These are phyloP conservation scores for Euplexia lucipara DNA, from an alignment of 2,888 invertebrate genomes.

Conservation along the genomic window DNA sequence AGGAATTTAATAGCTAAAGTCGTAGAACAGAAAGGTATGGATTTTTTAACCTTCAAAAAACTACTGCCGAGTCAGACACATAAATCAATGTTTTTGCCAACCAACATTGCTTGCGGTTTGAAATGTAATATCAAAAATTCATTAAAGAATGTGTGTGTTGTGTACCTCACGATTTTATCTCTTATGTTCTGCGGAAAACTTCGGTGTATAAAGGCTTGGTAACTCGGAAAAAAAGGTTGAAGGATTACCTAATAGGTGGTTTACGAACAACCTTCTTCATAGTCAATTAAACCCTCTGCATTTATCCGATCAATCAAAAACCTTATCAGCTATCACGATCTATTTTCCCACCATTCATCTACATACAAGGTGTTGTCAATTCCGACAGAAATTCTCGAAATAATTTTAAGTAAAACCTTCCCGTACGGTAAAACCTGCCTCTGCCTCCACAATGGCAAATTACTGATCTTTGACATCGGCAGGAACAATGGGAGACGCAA, in stretches of 20 bases:
- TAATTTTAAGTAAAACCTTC: conserved; percentile 19
- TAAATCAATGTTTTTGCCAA: conserved; percentile 72
- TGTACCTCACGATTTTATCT: conserved; percentile 44
- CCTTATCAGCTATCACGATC: conserved; percentile 27
- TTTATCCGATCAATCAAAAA: conserved; percentile 40
- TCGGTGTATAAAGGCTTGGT: conserved; percentile 23
- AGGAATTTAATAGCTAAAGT: conserved; percentile 56
- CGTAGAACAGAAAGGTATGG: conserved; percentile 58
- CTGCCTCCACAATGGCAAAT: conserved; percentile 86
- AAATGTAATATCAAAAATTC: conserved; percentile 66
- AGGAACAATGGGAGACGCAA: conserved; percentile 86
- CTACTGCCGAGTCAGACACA: conserved; percentile 66
- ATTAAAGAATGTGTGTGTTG: conserved; percentile 50
- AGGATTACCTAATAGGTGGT: conserved; percentile 36
- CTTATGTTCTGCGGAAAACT: conserved; percentile 49
- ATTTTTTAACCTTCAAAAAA: conserved; percentile 67
- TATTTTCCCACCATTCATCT: conserved; percentile 31
- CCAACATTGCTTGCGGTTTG: conserved; percentile 66
- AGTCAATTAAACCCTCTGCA: conserved; percentile 24
- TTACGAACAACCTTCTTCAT: conserved; percentile 15
- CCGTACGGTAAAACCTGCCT: conserved; percentile 63
- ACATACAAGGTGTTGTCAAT: conserved; percentile 27
- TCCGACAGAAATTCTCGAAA: conserved; percentile 17
- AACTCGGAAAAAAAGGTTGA: conserved; percentile 20
- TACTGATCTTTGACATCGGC: conserved; percentile 89